A percentile compares a stretch with the other conserved stretches of the same genome.
These are phyloP conservation scores for Aldabrachelys gigantea DNA, from an alignment of 2,113 vertebrate species.

Conservation along the genomic window DNA sequence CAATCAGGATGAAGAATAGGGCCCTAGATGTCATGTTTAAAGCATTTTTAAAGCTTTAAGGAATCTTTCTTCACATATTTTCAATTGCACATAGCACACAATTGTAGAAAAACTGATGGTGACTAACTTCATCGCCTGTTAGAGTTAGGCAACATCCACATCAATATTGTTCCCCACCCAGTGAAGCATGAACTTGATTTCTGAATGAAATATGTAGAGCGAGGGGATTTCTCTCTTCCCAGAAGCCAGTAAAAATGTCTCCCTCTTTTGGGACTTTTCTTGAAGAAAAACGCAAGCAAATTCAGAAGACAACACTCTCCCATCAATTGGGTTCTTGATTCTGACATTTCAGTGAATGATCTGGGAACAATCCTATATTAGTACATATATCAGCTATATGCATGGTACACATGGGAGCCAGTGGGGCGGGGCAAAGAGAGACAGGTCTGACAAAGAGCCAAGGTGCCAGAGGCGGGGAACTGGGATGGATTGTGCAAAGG, in stretches of 20 bases:
- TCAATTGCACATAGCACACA: not conserved
- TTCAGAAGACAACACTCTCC: too few relatives aligned
- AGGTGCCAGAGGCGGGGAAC: not conserved
- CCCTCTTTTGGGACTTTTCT: not conserved
- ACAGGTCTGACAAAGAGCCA: not conserved
- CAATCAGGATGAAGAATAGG: not conserved
- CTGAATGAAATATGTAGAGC: not conserved
- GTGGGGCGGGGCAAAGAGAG: too few relatives aligned
- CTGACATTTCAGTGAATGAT: too few relatives aligned
- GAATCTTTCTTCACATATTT: not conserved
- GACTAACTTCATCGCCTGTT: rapidly evolving
- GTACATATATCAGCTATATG: too few relatives aligned
- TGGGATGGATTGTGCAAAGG: not conserved
- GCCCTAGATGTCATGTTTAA: not conserved
- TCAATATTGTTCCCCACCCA: not conserved
- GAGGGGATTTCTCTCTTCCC: not conserved
- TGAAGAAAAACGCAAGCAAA: too few relatives aligned
- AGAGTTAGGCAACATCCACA: not conserved
- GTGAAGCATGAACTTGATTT: not conserved
- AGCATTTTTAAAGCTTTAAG: not conserved
- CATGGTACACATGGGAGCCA: too few relatives aligned
- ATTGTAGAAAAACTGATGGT: not conserved
- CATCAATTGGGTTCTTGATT: too few relatives aligned
- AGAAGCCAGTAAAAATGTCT: not conserved
- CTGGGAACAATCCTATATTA: too few relatives aligned